Evolutionary conservation across 2,888 invertebrate genomes (phyloP).

Genomic region (Xylota sylvarum): DNA sequence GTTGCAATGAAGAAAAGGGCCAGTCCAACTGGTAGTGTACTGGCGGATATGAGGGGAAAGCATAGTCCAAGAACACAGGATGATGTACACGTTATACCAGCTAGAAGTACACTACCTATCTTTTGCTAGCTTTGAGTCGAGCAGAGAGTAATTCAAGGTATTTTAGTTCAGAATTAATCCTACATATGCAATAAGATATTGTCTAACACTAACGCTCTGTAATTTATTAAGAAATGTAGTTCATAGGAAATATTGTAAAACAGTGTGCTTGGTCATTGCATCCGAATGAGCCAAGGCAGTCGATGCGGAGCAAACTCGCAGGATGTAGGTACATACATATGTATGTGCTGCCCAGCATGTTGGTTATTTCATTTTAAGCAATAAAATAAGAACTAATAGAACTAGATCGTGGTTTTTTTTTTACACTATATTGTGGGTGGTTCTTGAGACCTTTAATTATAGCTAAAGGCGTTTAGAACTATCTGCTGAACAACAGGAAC

Average conservation of each 20-base stretch:
- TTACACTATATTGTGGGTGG: too few relatives aligned
- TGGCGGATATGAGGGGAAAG: conserved; percentile 32
- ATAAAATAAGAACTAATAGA: conserved; percentile 1
- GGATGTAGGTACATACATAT: not conserved
- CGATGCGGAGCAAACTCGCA: not conserved
- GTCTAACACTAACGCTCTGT: not conserved
- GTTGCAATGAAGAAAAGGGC: conserved; percentile 52
- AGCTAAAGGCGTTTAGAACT: too few relatives aligned
- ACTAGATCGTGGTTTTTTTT: too few relatives aligned
- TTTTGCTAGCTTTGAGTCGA: conserved; percentile 42
- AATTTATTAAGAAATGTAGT: conserved; percentile 24
- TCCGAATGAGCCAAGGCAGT: not conserved
- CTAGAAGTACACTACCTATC: conserved; percentile 63
- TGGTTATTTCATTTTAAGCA: conserved; percentile 8
- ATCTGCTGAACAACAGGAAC: too few relatives aligned
- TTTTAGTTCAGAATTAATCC: conserved; percentile 16
- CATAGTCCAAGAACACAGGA: conserved; percentile 22
- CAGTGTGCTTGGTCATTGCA: conserved; percentile 1
- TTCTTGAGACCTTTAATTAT: too few relatives aligned
- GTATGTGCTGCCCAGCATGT: not conserved
- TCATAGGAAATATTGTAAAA: conserved; percentile 1
- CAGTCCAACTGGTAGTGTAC: conserved; percentile 20
- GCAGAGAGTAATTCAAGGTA: not conserved
- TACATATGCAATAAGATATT: conserved; percentile 10
- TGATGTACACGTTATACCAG: conserved; percentile 40